A percentile compares a stretch with the other conserved stretches of the same genome.
Conservation (phyloP, 2,888 invertebrate species). For the Leucoptera coffeella region DNA sequence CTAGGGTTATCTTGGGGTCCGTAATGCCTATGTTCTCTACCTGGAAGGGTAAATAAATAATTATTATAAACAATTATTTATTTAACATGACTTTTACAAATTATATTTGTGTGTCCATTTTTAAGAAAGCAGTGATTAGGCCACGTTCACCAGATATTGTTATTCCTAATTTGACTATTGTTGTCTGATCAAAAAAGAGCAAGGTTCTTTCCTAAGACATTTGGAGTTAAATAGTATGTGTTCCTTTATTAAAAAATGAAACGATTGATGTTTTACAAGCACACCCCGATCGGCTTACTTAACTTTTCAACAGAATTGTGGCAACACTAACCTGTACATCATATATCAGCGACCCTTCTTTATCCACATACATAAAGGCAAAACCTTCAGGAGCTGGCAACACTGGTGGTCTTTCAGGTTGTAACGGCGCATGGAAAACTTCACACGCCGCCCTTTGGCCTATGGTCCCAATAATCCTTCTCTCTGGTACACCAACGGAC, state of each 20-base stretch:
- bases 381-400: conserved; percentile 56
- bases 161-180: too few relatives aligned
- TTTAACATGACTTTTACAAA: too few relatives aligned
- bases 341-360: conserved; percentile 71
- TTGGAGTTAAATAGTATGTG: too few relatives aligned
- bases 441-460: conserved; percentile 74
- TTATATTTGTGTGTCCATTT: too few relatives aligned
- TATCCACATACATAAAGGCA: conserved; percentile 73
- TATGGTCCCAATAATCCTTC: conserved; percentile 65
- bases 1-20: conserved; percentile 62
- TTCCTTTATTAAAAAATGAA: too few relatives aligned
- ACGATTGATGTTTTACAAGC: too few relatives aligned
- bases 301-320: conserved; percentile 1
- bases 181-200: too few relatives aligned
- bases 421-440: conserved; percentile 67
- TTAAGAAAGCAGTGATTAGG: too few relatives aligned
- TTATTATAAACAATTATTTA: too few relatives aligned
- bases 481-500: conserved; percentile 59
- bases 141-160: too few relatives aligned
- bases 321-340: conserved; percentile 56
- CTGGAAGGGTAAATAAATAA: conserved; percentile 14
- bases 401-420: conserved; percentile 42
- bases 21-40: conserved; percentile 58
- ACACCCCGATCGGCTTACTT: too few relatives aligned
- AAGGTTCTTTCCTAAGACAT: too few relatives aligned